Evolutionary conservation across 2,797 vertebrate species (phyloP), one percentile per base, ranked within the genome.

Genomic region (Lithobates sylvaticus): DNA sequence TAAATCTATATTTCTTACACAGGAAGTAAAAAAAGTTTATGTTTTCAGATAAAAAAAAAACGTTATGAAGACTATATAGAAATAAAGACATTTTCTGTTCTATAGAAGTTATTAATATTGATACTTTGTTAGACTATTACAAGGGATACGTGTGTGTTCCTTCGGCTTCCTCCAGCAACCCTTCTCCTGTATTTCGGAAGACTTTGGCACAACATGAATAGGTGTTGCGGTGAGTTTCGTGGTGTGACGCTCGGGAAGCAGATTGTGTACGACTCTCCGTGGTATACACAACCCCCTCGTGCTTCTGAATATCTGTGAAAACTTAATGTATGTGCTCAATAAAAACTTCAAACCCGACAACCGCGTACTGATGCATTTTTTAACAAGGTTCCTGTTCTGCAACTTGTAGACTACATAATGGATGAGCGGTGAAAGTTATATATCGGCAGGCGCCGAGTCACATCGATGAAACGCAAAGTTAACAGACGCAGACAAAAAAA

Each of bases 281-380:
- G 54, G 26, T 77, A 54, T 64, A 68, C 34, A 77, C 78, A 69
- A n/a, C n/a, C 29, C 61, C 58, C 64, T 75, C 27, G 75, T 87
- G 71, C 76, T 73, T 87, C 61, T 78, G 39, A 67, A 67, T 80
- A 75, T 84, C 64, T 69, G 61, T 84, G 36, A 61, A 61, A 61
- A 61, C 54, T 23, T n/a, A 86, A 70, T 87, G 86, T 87, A 75
- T 84, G 86, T 84, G 76, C 32, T 80, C 70, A 87, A 84, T 39
- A 84, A 83, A 84, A 73, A 15, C 21, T 44, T 42, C 73, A 44
- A 36, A 47, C 39, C 42, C 5, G 15, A 67, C 18, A 27, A 32
- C 29, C 3, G 58, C 7, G 3, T 18, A 42, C 13, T 78, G 26
- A 10, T 68, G 77, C 68, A 27, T 39, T 68, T n/a, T 29, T 26